These are phyloP conservation scores for Brachyalestes nurse DNA, from an alignment of 2,797 vertebrate species.

Conservation along the genomic window DNA sequence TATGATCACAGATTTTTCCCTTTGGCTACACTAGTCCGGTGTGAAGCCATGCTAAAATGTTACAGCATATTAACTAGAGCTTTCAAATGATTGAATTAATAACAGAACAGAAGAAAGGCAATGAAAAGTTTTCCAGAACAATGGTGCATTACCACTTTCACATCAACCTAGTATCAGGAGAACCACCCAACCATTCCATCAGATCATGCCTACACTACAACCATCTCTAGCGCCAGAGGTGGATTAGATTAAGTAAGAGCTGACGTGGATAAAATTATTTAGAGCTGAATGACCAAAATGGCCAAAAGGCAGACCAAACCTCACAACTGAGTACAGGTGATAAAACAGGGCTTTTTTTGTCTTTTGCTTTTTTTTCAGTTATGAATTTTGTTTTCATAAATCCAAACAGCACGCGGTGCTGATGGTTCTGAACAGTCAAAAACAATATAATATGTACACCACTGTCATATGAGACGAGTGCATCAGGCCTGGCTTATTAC, in stretches of 20 bases:
- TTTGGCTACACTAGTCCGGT: slow-evolving; percentile 95
- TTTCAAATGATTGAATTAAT: slow-evolving; percentile 93
- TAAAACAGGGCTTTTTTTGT: slow-evolving; percentile 85
- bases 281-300: slow-evolving; percentile 89
- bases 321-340: slow-evolving; percentile 91
- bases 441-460: slow-evolving; percentile 99
- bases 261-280: slow-evolving; percentile 84
- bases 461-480: slow-evolving; percentile 95
- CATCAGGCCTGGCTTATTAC: slow-evolving; percentile 93
- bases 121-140: slow-evolving; percentile 93
- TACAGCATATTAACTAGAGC: slow-evolving; percentile 98
- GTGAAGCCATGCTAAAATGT: slow-evolving; percentile 99
- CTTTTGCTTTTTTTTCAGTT: slow-evolving; percentile 74
- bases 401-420: slow-evolving; percentile 91
- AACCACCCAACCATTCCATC: slow-evolving; percentile 87
- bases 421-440: slow-evolving; percentile 92
- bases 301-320: slow-evolving; percentile 89
- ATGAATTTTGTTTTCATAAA: slow-evolving; percentile 81
- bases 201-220: slow-evolving; percentile 84
- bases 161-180: slow-evolving; percentile 94
- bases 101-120: slow-evolving; percentile 95
- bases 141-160: slow-evolving; percentile 96
- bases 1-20: slow-evolving; percentile 80
- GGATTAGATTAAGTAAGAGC: slow-evolving; percentile 87
- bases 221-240: slow-evolving; percentile 88